Conservation (phyloP, 2,113 vertebrate genomes). For the Chloropsis cyanopogon region DNA sequence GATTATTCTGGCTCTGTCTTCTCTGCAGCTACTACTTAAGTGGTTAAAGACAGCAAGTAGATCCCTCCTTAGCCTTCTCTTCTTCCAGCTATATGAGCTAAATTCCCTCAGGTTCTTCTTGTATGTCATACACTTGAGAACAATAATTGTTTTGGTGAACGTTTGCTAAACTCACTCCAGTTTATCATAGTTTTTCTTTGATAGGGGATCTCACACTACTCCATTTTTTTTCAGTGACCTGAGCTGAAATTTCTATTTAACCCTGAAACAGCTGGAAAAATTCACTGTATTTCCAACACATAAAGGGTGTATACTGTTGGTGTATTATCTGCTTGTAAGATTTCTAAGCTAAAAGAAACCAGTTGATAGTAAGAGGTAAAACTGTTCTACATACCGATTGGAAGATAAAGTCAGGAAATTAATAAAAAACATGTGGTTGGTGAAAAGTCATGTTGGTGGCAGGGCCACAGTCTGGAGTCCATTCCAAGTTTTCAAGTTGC, state of each 20-base stretch:
- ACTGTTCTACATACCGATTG: neutral
- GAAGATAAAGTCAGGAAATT: neutral
- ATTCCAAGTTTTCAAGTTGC: neutral
- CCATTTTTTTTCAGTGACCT: neutral
- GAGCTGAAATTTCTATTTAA: neutral
- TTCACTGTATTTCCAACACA: neutral
- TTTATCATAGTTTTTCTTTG: neutral
- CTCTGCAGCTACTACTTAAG: neutral
- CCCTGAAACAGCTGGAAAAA: neutral
- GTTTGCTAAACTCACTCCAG: neutral
- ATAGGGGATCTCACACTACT: neutral
- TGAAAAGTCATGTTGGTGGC: neutral
- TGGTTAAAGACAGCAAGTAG: neutral
- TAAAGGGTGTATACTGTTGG: neutral
- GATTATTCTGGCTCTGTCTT: neutral
- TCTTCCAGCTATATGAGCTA: neutral
- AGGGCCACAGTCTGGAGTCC: neutral
- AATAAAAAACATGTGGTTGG: neutral
- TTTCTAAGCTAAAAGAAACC: neutral
- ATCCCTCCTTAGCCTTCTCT: neutral
- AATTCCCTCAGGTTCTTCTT: neutral
- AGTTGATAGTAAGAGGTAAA: neutral
- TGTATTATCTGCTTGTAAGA: neutral
- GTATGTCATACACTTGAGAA: neutral
- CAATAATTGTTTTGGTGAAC: neutral